Evolutionary conservation across 2,888 invertebrate genomes (phyloP).

Genomic region (Tortrix viridana): DNA sequence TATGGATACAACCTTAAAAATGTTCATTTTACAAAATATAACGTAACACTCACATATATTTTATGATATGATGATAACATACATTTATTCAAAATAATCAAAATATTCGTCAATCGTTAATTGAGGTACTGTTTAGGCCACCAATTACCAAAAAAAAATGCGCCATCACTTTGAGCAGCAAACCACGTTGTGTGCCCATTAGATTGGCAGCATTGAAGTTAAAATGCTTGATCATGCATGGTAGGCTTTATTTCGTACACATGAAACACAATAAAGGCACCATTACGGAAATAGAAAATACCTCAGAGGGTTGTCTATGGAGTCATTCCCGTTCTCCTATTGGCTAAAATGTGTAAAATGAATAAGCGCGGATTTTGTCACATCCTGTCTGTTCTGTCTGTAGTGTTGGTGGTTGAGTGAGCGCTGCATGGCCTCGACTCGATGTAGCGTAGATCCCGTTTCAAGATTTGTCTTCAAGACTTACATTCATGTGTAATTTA

Average conservation of each 20-base stretch:
- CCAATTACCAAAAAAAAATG: not conserved
- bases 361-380: constrained; percentile 80
- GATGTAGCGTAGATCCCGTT: constrained; percentile 64
- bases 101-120: no score
- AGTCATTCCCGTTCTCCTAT: constrained; percentile 51
- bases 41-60: no score
- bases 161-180: constrained; percentile 14
- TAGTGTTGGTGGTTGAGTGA: constrained; percentile 58
- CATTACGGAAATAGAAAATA: constrained; percentile 42
- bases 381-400: constrained; percentile 76
- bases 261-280: constrained; percentile 46
- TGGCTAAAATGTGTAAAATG: constrained; percentile 57
- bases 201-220: constrained; percentile 15
- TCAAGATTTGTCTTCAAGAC: constrained; percentile 67
- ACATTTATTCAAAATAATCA: no score
- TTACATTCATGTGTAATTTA: constrained; percentile 68
- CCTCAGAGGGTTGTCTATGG: constrained; percentile 51
- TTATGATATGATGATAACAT: no score
- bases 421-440: constrained; percentile 79
- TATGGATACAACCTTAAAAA: no score
- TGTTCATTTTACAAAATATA: no score
- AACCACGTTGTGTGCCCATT: not conserved
- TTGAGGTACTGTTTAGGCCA: no score
- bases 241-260: constrained; percentile 12
- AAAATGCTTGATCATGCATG: constrained; percentile 10